Evolutionary conservation across 2,888 invertebrate species (phyloP).

Genomic region (Esperia sulphurella): DNA sequence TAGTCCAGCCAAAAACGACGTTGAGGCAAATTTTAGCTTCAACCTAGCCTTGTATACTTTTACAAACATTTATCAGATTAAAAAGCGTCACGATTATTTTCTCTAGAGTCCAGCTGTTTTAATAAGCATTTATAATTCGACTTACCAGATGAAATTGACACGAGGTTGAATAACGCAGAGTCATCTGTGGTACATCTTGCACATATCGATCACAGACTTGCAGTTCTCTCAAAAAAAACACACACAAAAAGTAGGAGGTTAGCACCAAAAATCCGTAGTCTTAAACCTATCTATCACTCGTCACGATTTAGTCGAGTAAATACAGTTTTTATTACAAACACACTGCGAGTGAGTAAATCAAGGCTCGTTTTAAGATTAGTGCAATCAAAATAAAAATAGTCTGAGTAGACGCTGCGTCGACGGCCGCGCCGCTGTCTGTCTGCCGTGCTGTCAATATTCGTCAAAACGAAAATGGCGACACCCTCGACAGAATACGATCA

Average conservation of each 20-base stretch:
- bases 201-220: constrained; percentile 78
- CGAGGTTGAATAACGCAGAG: constrained; percentile 55
- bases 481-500: constrained; percentile 79
- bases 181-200: constrained; percentile 79
- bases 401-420: constrained; percentile 73
- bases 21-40: no score
- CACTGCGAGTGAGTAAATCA: constrained; percentile 42
- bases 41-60: background rate
- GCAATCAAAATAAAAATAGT: constrained; percentile 78
- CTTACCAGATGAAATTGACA: constrained; percentile 66
- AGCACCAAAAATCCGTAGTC: constrained; percentile 64
- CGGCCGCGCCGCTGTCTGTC: constrained; percentile 76
- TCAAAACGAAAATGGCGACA: constrained; percentile 87
- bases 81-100: constrained; percentile 24
- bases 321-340: constrained; percentile 45
- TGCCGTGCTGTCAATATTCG: constrained; percentile 84
- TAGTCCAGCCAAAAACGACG: no score
- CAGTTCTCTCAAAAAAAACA: constrained; percentile 72
- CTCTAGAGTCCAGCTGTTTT: constrained; percentile 7
- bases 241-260: constrained; percentile 71
- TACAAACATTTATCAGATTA: constrained; percentile 25
- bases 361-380: constrained; percentile 50
- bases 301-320: constrained; percentile 44
- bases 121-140: constrained; percentile 11
- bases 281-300: constrained; percentile 49